Conservation (phyloP, 2,888 invertebrate genomes). For the Camptogramma bilineatum region DNA sequence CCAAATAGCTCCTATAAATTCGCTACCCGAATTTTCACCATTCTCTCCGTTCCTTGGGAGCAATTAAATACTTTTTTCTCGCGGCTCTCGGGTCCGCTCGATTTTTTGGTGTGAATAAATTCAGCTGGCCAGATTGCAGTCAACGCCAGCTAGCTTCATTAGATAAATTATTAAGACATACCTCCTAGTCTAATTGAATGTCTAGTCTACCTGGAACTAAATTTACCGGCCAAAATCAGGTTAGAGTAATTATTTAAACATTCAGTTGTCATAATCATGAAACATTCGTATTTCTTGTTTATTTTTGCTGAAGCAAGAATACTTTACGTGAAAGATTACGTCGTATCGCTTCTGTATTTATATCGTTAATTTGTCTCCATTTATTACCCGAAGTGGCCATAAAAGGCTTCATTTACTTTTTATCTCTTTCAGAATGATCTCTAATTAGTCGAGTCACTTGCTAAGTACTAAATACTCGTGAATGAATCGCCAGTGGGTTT, state of each 20-base stretch:
- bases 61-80: constrained; percentile 83
- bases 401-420: constrained; percentile 44
- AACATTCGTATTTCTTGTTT: constrained; percentile 27
- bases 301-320: constrained; percentile 30
- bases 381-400: constrained; percentile 41
- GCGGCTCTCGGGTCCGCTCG: constrained; percentile 62
- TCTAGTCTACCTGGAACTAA: constrained; percentile 9
- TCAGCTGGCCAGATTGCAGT: constrained; percentile 73
- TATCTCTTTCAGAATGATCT: constrained; percentile 44
- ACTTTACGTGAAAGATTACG: constrained; percentile 34
- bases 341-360: constrained; percentile 37
- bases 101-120: constrained; percentile 77
- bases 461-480: constrained; percentile 27
- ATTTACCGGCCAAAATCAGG: constrained; percentile 1
- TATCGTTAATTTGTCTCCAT: constrained; percentile 37
- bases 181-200: constrained; percentile 40
- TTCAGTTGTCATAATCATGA: constrained; percentile 26
- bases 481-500: constrained; percentile 12
- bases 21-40: constrained; percentile 83
- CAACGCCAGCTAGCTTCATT: constrained; percentile 67
- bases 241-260: constrained; percentile 1
- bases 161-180: constrained; percentile 68
- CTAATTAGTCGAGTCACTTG: constrained; percentile 43
- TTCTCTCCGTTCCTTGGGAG: constrained; percentile 79
- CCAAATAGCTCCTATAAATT: constrained; percentile 85